phyloP scores from a whole-genome alignment of 2,888 invertebrate genomes.

The Caenorhabditis angaria region DNA sequence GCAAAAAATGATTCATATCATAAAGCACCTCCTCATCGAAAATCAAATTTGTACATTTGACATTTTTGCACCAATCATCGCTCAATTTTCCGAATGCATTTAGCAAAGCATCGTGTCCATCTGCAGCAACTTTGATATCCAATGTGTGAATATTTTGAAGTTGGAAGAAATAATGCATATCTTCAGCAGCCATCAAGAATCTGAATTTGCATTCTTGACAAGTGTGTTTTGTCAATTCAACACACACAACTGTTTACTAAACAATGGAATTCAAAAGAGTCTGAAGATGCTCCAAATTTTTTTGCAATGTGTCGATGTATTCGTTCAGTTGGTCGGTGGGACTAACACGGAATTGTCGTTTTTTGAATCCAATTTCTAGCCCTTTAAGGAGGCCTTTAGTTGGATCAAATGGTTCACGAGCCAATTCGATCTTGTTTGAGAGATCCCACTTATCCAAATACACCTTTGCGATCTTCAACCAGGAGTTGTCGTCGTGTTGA shows the following conservation, averaged over 20 bases:
- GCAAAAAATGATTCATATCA: neutral
- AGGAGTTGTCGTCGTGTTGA: slow-evolving; percentile 18
- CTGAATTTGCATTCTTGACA: neutral
- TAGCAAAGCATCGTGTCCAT: neutral
- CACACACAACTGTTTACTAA: neutral
- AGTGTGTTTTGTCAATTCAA: neutral
- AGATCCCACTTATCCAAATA: slow-evolving; percentile 25
- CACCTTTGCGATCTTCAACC: slow-evolving; percentile 22
- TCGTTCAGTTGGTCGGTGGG: slow-evolving; percentile 16
- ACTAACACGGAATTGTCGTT: slow-evolving; percentile 5
- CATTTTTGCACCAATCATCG: neutral
- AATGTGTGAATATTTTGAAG: neutral
- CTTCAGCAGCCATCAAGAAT: neutral
- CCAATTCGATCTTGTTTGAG: slow-evolving; percentile 18
- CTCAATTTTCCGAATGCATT: neutral
- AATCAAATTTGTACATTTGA: neutral
- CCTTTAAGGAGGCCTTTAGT: slow-evolving; percentile 16
- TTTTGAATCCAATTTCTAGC: slow-evolving; percentile 3
- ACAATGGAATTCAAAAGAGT: slow-evolving; percentile 21
- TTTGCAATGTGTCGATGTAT: slow-evolving; percentile 23
- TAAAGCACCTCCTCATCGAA: neutral
- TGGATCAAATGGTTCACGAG: slow-evolving; percentile 19
- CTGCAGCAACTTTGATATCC: neutral
- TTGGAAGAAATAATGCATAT: neutral
- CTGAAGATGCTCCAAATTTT: slow-evolving; percentile 23